A percentile compares a stretch with the other conserved stretches of the same genome.
Evolutionary conservation across 2,888 invertebrate species (phyloP).

Genomic region (Gonocerus acuteangulatus): DNA sequence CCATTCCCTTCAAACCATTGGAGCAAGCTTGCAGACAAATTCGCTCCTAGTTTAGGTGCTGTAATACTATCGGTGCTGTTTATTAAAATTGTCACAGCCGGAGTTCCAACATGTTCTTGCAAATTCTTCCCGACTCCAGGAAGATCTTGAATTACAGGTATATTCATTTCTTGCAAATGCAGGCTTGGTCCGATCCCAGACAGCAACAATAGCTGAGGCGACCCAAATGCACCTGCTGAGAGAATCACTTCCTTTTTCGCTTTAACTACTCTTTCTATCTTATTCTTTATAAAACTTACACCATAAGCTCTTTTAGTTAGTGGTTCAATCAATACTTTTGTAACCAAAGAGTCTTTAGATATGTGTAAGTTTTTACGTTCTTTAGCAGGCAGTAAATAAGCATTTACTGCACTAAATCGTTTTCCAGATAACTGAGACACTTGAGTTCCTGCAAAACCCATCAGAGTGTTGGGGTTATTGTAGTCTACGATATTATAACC

Average conservation of each 20-base stretch:
- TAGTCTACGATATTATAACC: conserved; percentile 61
- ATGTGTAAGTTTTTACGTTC: conserved; percentile 50
- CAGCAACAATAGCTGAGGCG: too few species aligned
- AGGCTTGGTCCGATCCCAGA: too few species aligned
- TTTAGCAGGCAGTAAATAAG: conserved; percentile 35
- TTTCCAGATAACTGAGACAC: conserved; percentile 31
- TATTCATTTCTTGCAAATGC: conserved; percentile 51
- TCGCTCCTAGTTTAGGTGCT: conserved; percentile 7
- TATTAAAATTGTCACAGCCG: conserved; percentile 28
- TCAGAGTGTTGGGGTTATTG: conserved; percentile 35
- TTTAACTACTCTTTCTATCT: conserved; percentile 45
- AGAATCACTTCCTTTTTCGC: too few species aligned
- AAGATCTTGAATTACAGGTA: conserved; percentile 51
- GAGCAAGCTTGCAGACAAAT: too few species aligned
- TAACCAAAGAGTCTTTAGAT: conserved; percentile 50
- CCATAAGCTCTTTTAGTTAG: conserved; percentile 49
- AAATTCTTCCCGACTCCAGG: conserved; percentile 55
- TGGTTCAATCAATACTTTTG: conserved; percentile 50
- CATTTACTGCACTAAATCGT: conserved; percentile 35
- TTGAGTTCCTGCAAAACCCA: conserved; percentile 35
- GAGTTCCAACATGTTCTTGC: conserved; percentile 39
- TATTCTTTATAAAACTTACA: conserved; percentile 49
- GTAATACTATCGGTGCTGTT: conserved; percentile 29
- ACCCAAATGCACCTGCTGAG: too few species aligned
- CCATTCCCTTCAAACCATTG: too few species aligned